These are phyloP conservation scores for Ernsta delagoae DNA, from an alignment of 2,888 invertebrate species.

Conservation along the genomic window DNA sequence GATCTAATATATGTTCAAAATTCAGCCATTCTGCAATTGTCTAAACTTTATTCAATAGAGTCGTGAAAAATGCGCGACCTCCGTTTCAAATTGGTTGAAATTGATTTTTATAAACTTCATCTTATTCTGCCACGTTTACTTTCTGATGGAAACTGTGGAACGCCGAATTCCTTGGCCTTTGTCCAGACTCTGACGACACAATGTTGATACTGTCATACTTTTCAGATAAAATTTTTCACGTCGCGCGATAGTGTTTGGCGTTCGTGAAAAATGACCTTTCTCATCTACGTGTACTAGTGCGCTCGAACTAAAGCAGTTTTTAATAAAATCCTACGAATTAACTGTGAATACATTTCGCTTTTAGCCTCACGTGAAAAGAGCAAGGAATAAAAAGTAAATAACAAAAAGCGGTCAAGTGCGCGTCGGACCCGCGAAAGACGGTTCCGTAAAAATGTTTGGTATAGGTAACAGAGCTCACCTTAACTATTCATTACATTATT, in stretches of 20 bases:
- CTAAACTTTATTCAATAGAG: slow-evolving; percentile 24
- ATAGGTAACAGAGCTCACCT: too few species aligned
- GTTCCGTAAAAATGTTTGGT: too few species aligned
- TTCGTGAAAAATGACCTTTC: slow-evolving; percentile 35
- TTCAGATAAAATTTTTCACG: slow-evolving; percentile 37
- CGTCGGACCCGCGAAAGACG: too few species aligned
- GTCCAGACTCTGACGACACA: slow-evolving; percentile 34
- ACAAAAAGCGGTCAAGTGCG: too few species aligned
- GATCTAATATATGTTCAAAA: slow-evolving; percentile 19
- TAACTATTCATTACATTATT: too few species aligned
- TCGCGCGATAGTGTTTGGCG: slow-evolving; percentile 31
- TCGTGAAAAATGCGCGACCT: slow-evolving; percentile 34
- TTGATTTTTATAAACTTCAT: slow-evolving; percentile 31
- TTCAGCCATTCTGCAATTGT: slow-evolving; percentile 20
- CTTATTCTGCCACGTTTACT: slow-evolving; percentile 25
- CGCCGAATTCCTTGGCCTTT: slow-evolving; percentile 35
- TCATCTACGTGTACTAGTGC: slow-evolving; percentile 32
- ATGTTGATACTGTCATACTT: slow-evolving; percentile 37
- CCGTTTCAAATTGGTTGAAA: slow-evolving; percentile 23
- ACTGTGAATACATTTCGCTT: slow-evolving; percentile 31
- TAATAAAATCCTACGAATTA: slow-evolving; percentile 37
- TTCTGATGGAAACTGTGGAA: slow-evolving; percentile 35
- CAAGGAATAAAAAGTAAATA: slow-evolving; percentile 5
- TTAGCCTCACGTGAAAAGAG: slow-evolving; percentile 31
- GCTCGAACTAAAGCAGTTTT: slow-evolving; percentile 33